Percentiles rank a stretch among this genome's conserved stretches.
Conservation (phyloP, 2,797 vertebrate genomes). For the Enteromius anoplus region DNA sequence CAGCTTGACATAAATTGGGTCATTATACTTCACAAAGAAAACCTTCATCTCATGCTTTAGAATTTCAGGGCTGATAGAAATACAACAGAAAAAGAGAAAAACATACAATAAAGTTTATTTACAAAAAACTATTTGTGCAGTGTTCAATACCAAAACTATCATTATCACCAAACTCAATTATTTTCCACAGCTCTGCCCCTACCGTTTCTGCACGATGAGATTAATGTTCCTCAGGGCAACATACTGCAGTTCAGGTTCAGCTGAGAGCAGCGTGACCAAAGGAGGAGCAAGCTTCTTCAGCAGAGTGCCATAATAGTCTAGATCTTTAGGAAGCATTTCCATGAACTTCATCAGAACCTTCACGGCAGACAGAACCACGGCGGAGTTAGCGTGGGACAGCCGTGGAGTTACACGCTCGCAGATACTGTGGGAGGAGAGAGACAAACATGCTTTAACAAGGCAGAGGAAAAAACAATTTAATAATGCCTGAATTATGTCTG, state of each 20-base stretch:
- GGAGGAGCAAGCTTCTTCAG: constrained; percentile 96
- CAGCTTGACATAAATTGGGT: constrained; percentile 97
- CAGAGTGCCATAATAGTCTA: constrained; percentile 94
- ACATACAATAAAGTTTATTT: not conserved
- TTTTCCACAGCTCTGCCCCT: constrained; percentile 35
- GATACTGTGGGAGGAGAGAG: constrained; percentile 76
- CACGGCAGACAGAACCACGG: constrained; percentile 94
- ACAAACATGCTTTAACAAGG: not conserved
- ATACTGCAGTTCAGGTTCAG: constrained; percentile 95
- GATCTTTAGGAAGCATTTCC: constrained; percentile 96
- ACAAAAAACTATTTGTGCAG: not conserved
- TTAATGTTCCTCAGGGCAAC: constrained; percentile 98
- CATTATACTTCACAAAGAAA: constrained; percentile 98
- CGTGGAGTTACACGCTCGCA: constrained; percentile 95
- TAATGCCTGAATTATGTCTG: not conserved
- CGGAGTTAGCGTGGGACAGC: constrained; percentile 96
- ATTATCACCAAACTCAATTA: too few relatives aligned
- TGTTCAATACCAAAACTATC: not conserved
- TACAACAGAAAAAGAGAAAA: not conserved
- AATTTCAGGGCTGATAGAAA: constrained; percentile 86
- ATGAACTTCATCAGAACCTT: constrained; percentile 99
- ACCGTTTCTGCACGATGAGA: constrained; percentile 98
- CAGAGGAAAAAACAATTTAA: not conserved
- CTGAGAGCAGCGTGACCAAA: constrained; percentile 92
- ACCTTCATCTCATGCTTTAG: constrained; percentile 99